Conservation (phyloP, 2,113 vertebrate genomes). For the Toxostoma redivivum region DNA sequence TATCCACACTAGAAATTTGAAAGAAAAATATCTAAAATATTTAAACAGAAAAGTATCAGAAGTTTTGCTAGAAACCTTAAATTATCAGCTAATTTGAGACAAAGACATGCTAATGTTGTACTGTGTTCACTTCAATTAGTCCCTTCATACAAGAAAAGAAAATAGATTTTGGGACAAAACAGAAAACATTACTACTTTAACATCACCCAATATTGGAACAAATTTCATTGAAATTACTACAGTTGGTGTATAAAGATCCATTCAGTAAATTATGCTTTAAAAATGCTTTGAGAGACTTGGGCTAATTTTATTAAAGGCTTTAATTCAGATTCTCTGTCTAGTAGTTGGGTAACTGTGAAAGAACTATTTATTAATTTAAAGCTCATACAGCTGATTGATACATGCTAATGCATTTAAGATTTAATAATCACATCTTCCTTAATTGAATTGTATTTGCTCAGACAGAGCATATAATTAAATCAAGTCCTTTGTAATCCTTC, state of each 20-base stretch:
- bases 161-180: neutral
- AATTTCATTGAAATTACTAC: neutral
- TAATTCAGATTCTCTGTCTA: constrained; percentile 8
- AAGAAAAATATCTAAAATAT: neutral
- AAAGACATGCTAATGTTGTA: neutral
- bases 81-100: neutral
- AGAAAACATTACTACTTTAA: neutral
- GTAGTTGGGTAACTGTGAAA: constrained; percentile 1
- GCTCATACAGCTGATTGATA: constrained; percentile 16
- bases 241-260: neutral
- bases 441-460: constrained; percentile 48
- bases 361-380: constrained; percentile 57
- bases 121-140: neutral
- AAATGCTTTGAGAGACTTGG: neutral
- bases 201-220: neutral
- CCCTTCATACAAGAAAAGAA: neutral
- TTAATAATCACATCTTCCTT: constrained; percentile 48
- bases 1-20: neutral
- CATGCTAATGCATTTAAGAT: constrained; percentile 24
- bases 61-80: neutral
- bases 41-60: neutral
- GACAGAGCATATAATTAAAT: constrained; percentile 56
- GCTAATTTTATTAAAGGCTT: constrained; percentile 24
- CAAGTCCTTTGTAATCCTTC: constrained; percentile 48
- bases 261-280: constrained; percentile 4